Conservation (phyloP, 2,888 invertebrate genomes). For the Agriopis leucophaearia region DNA sequence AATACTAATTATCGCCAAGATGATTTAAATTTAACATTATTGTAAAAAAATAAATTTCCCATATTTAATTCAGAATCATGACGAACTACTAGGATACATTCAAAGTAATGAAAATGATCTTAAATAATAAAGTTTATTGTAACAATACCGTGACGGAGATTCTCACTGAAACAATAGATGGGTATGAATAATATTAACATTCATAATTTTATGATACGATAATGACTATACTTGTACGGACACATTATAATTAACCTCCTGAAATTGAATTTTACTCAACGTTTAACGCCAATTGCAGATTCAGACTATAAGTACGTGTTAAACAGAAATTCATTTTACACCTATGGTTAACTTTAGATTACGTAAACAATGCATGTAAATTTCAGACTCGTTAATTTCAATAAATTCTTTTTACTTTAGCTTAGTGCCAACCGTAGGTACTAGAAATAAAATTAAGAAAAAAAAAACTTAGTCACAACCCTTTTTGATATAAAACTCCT, state of each 20-base stretch:
- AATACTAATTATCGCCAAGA: not conserved
- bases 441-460: no score
- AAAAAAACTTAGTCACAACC: no score
- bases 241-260: not conserved
- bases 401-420: no score
- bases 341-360: no score
- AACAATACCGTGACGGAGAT: slow-evolving; percentile 24
- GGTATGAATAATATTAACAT: slow-evolving; percentile 28
- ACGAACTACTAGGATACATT: slow-evolving; percentile 17
- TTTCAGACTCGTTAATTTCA: no score
- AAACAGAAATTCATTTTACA: no score
- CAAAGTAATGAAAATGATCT: slow-evolving; percentile 9
- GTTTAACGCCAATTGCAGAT: no score
- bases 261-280: no score
- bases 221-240: slow-evolving; percentile 10
- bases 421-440: no score
- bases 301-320: no score
- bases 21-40: not conserved
- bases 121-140: slow-evolving; percentile 22
- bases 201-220: slow-evolving; percentile 11
- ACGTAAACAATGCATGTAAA: no score
- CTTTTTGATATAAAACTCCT: no score
- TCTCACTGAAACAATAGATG: slow-evolving; percentile 29
- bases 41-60: slow-evolving; percentile 18
- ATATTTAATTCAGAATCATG: slow-evolving; percentile 22